phyloP scores from a whole-genome alignment of 2,888 invertebrate genomes.

The Dexiosoma caninum region DNA sequence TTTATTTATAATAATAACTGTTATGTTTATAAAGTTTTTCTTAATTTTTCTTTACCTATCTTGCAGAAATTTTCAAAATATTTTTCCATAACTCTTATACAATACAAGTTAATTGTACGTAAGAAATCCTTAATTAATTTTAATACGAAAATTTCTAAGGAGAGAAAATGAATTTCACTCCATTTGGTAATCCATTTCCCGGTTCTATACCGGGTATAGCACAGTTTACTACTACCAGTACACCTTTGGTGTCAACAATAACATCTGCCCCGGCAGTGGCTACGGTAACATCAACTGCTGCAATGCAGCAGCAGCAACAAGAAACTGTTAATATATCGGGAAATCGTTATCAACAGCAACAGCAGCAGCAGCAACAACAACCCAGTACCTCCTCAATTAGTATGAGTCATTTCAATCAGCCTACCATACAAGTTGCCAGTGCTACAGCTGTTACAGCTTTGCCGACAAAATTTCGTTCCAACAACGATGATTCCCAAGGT shows the following conservation, averaged over 20 bases:
- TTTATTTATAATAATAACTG: no score
- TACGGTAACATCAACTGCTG: slow-evolving; percentile 75
- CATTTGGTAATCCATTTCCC: slow-evolving; percentile 89
- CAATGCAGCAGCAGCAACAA: slow-evolving; percentile 68
- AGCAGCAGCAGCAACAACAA: slow-evolving; percentile 68
- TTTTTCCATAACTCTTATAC: slow-evolving; percentile 44
- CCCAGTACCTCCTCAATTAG: slow-evolving; percentile 71
- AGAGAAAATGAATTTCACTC: slow-evolving; percentile 88
- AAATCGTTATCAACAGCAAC: slow-evolving; percentile 75
- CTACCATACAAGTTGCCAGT: slow-evolving; percentile 72
- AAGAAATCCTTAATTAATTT: slow-evolving; percentile 32
- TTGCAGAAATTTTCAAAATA: slow-evolving; percentile 51
- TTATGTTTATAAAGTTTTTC: no score
- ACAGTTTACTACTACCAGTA: slow-evolving; percentile 83
- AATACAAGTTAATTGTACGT: slow-evolving; percentile 32
- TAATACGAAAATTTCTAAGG: slow-evolving; percentile 53
- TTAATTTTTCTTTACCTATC: background rate
- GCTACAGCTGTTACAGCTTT: slow-evolving; percentile 75
- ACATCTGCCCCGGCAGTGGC: slow-evolving; percentile 81
- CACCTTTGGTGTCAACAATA: slow-evolving; percentile 81
- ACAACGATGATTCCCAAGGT: slow-evolving; percentile 74
- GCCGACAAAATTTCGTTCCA: slow-evolving; percentile 81
- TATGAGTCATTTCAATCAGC: slow-evolving; percentile 80
- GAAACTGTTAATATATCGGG: slow-evolving; percentile 69
- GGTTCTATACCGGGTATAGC: slow-evolving; percentile 88